Base-by-base conservation (phyloP, 1,140 invertebrate species). In the Nixonia krombeini region DNA sequence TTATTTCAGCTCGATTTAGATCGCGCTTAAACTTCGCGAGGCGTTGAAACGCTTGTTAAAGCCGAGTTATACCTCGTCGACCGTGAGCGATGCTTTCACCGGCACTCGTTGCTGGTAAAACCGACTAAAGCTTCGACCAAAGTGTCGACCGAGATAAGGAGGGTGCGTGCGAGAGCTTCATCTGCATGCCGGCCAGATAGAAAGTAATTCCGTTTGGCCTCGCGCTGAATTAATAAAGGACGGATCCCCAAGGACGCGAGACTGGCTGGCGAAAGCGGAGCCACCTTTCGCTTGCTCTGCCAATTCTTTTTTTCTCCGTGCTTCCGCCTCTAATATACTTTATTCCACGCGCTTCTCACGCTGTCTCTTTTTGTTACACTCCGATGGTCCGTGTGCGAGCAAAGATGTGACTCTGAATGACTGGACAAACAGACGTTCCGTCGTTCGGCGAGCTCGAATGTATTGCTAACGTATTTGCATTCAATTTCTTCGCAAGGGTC, bases 161-260 rank as follows among this genome's bases (percentile, higher is more conserved):
- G 35, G 15, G 37, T 37, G 35, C 47, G 47, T 50, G 33, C 47
- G 21, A 23, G 23, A 35, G 41, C 40, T 52, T 52, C 41, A 52
- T 52, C 49, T 52, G 26, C 49, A 52, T 52, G 40, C 49, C 49
- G 37, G 15, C 44, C 15, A 18, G 44, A 57, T 47, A 38, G 55
- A 29, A 46, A 40, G 46, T 59, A 59, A 50, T 59, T 50, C 38
- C 37, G 55, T 47, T 57, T 47, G 42, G 45, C 45, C 42, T 47
- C 33, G 40, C 55, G 55, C 25, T 59, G 56, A 59, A 59, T 59
- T 50, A 59, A 49, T 50, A 59, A 50, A 18, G 28, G 31, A 10
- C 17, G 21, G 33, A 28, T 33, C 46, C 56, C 46, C 10, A 37
- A 42, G 45, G 56, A 31, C 28, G 21, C 40, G 41, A 41, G 45